These are phyloP conservation scores for Hozukius guyotensis DNA, from an alignment of 2,797 vertebrate genomes.

Conservation along the genomic window DNA sequence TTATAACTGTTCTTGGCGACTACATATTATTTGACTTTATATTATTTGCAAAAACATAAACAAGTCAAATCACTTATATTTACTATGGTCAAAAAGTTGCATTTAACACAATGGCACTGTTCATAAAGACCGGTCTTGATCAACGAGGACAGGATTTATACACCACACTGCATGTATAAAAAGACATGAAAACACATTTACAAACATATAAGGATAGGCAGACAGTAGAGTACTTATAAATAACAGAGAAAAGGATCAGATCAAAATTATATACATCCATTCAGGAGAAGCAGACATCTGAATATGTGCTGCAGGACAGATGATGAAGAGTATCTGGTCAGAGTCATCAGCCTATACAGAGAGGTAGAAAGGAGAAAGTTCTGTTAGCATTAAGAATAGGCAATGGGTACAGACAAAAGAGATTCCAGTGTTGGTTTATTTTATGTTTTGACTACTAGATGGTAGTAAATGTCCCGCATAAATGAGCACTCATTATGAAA, in stretches of 20 bases:
- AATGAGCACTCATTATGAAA: not conserved
- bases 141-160: constrained; percentile 36
- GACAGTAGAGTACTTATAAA: constrained; percentile 63
- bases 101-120: constrained; percentile 70
- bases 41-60: constrained; percentile 27
- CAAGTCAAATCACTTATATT: constrained; percentile 30
- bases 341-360: constrained; percentile 14
- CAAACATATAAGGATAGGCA: constrained; percentile 43
- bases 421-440: not conserved
- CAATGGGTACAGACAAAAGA: not conserved
- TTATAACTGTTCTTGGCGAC: not conserved
- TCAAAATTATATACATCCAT: constrained; percentile 60
- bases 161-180: constrained; percentile 36
- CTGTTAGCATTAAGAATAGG: not conserved
- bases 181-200: constrained; percentile 49
- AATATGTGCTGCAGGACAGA: constrained; percentile 33
- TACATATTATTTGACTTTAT: constrained; percentile 13
- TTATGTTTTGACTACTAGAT: not conserved
- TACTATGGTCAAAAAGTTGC: constrained; percentile 10
- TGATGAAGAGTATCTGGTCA: constrained; percentile 24
- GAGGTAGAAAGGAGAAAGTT: not conserved
- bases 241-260: constrained; percentile 51
- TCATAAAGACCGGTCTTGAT: constrained; percentile 36
- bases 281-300: constrained; percentile 28
- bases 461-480: not conserved